Evolutionary conservation across 1,140 invertebrate genomes (phyloP).

Genomic region (Ceratosolen solmsi): DNA sequence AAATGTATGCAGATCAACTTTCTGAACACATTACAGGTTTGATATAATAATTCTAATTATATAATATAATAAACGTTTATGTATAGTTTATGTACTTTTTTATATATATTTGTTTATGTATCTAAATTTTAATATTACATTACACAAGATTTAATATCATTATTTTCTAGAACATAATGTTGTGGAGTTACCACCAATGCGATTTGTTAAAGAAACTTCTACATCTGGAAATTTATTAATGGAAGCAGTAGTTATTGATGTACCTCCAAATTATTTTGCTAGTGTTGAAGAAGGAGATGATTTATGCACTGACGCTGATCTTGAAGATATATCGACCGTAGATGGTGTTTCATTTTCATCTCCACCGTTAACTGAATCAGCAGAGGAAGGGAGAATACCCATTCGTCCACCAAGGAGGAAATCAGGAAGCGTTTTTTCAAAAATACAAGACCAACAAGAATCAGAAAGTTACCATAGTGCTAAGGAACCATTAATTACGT

Average conservation of each 20-base stretch:
- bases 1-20: slow-evolving; percentile 94
- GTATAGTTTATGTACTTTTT: no score
- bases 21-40: slow-evolving; percentile 88
- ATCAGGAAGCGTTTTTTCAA: slow-evolving; percentile 62
- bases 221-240: slow-evolving; percentile 88
- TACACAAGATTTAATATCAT: not conserved
- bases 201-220: slow-evolving; percentile 91
- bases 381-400: slow-evolving; percentile 55
- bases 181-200: slow-evolving; percentile 88
- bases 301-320: slow-evolving; percentile 86
- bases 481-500: slow-evolving; percentile 55
- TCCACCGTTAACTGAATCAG: slow-evolving; percentile 56
- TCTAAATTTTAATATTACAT: no score
- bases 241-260: slow-evolving; percentile 93
- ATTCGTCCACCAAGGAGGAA: slow-evolving; percentile 65
- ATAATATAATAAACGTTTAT: not conserved
- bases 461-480: slow-evolving; percentile 71
- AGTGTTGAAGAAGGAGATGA: slow-evolving; percentile 86
- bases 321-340: slow-evolving; percentile 87
- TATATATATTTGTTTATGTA: no score
- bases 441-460: slow-evolving; percentile 59
- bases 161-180: slow-evolving; percentile 82
- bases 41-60: slow-evolving; percentile 25
- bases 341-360: slow-evolving; percentile 75
- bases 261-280: slow-evolving; percentile 87